Conservation (phyloP, 1,140 invertebrate species). For the Condylostylus longicornis region DNA sequence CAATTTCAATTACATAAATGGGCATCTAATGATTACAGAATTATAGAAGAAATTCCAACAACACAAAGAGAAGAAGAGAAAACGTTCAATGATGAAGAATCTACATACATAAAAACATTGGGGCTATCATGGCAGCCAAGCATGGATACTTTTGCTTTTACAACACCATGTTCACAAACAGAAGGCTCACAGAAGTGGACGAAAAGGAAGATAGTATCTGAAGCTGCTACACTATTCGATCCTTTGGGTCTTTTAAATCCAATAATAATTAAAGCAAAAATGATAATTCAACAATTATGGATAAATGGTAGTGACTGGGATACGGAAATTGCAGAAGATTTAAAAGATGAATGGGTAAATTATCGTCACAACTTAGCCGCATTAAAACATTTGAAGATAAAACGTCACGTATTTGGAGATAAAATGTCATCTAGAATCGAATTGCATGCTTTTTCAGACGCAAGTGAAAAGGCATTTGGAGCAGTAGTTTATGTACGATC, state of each 20-base stretch:
- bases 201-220: slow-evolving; percentile 17
- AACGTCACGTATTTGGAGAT: background rate
- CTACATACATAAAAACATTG: too few relatives aligned
- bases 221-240: slow-evolving; percentile 23
- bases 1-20: slow-evolving; percentile 21
- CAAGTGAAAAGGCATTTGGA: slow-evolving; percentile 18
- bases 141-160: too few relatives aligned
- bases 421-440: slow-evolving; percentile 6
- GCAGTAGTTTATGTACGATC: slow-evolving; percentile 17
- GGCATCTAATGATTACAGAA: slow-evolving; percentile 22
- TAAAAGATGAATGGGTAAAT: slow-evolving; percentile 12
- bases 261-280: slow-evolving; percentile 22
- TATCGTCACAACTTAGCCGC: slow-evolving; percentile 9
- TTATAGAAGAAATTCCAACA: too few relatives aligned
- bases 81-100: too few relatives aligned
- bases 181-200: too few relatives aligned
- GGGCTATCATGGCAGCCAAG: too few relatives aligned
- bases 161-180: background rate
- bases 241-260: slow-evolving; percentile 28
- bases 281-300: slow-evolving; percentile 31
- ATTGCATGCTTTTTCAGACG: slow-evolving; percentile 25
- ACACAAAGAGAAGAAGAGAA: too few relatives aligned
- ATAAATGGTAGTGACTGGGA: slow-evolving; percentile 22
- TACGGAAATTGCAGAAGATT: slow-evolving; percentile 7
- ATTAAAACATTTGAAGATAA: slow-evolving; percentile 9